Evolutionary conservation across 2,113 vertebrate species (phyloP).

Genomic region (Ophthalmolycus amberensis): DNA sequence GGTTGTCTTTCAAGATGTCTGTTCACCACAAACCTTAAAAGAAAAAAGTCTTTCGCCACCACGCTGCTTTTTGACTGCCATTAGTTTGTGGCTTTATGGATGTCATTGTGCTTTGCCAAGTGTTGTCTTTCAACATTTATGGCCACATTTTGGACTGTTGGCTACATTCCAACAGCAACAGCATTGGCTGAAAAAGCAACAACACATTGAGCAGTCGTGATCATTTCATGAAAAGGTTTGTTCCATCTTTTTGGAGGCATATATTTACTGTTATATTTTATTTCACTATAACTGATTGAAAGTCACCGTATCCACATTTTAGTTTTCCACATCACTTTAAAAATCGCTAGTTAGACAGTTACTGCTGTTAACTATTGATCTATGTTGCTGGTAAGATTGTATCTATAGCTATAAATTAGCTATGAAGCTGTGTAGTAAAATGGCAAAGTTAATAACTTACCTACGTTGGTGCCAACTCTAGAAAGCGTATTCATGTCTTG

Average conservation of each 20-base stretch:
- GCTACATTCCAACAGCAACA: not conserved
- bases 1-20: not conserved
- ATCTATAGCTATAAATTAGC: constrained; percentile 12
- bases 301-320: not conserved
- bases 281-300: not conserved
- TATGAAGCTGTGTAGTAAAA: not conserved
- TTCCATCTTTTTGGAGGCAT: constrained; percentile 7
- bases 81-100: not conserved
- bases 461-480: not conserved
- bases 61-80: not conserved
- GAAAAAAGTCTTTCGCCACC: not conserved
- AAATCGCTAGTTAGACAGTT: not conserved
- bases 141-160: constrained; percentile 12
- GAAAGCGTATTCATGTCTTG: not conserved
- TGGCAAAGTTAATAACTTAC: not conserved
- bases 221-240: constrained; percentile 39
- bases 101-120: not conserved
- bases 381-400: not conserved
- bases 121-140: not conserved
- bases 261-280: not conserved
- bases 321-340: not conserved
- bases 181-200: constrained; percentile 18
- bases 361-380: not conserved
- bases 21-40: not conserved
- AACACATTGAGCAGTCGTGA: not conserved